These are phyloP conservation scores for Neolamprologus tretocephalus DNA, from an alignment of 2,113 vertebrate genomes.

Conservation along the genomic window DNA sequence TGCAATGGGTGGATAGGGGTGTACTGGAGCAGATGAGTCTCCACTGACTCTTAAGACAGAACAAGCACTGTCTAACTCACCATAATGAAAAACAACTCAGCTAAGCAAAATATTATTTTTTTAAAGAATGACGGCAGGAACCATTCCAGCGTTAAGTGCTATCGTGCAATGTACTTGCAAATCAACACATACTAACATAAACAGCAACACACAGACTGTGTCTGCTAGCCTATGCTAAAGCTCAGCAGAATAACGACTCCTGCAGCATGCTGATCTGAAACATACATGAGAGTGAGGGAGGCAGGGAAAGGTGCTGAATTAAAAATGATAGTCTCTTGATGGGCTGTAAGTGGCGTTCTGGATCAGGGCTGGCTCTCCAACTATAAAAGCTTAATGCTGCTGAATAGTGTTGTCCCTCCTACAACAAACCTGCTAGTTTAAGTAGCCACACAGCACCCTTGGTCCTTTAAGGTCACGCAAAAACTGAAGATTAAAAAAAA, in stretches of 20 bases:
- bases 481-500: not conserved
- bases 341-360: conserved; percentile 59
- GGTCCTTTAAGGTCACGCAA: not conserved
- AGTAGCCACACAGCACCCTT: not conserved
- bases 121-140: not conserved
- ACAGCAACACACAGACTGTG: not conserved
- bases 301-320: conserved; percentile 61
- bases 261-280: conserved; percentile 42
- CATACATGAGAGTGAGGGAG: conserved; percentile 51
- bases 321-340: conserved; percentile 64
- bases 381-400: conserved; percentile 66
- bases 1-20: not conserved
- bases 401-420: not conserved
- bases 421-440: not conserved
- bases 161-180: not conserved
- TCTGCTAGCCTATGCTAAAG: not conserved
- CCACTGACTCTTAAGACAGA: not conserved
- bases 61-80: not conserved
- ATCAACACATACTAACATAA: not conserved
- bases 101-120: not conserved
- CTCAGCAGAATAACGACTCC: not conserved
- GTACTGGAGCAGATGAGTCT: not conserved
- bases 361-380: conserved; percentile 4
- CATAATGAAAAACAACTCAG: not conserved
- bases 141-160: not conserved